A percentile compares a stretch with the other conserved stretches of the same genome.
Evolutionary conservation across 2,797 vertebrate species (phyloP).

Genomic region (Arctocebus calabarensis): DNA sequence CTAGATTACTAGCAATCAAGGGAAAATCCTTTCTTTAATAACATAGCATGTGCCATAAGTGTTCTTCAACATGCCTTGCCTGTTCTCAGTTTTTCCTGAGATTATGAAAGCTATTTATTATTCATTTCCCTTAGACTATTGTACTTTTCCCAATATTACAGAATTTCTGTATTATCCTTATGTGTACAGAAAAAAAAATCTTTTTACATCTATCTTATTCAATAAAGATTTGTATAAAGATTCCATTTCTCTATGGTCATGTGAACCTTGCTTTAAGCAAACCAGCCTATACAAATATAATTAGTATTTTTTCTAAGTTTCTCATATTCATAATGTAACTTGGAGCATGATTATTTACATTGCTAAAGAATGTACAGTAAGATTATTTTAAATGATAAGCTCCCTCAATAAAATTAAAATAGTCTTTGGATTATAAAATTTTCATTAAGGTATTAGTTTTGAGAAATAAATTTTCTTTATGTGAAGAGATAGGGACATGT

Average conservation of each 20-base stretch:
- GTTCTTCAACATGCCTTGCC: not conserved
- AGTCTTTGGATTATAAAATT: conserved; percentile 41
- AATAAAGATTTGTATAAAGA: conserved; percentile 30
- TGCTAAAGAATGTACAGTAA: not conserved
- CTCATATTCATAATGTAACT: conserved; percentile 47
- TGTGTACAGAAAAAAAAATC: not conserved
- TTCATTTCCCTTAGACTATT: not conserved
- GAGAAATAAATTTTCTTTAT: not conserved
- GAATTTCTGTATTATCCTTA: conserved; percentile 33
- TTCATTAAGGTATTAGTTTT: conserved; percentile 1
- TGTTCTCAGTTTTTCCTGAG: not conserved
- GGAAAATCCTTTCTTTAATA: conserved; percentile 19
- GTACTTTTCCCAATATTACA: not conserved
- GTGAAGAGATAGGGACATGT: not conserved
- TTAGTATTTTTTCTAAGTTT: conserved; percentile 33
- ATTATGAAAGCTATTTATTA: not conserved
- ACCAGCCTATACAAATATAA: conserved; percentile 25
- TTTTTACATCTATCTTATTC: not conserved
- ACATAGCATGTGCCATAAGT: not conserved
- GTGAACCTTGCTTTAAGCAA: conserved; percentile 30
- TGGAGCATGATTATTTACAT: conserved; percentile 11
- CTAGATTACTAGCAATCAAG: conserved; percentile 59
- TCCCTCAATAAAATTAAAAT: conserved; percentile 13
- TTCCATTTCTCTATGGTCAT: not conserved
- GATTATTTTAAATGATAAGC: conserved; percentile 40